phyloP scores from a whole-genome alignment of 2,113 vertebrate genomes.

The Vanacampus margaritifer region DNA sequence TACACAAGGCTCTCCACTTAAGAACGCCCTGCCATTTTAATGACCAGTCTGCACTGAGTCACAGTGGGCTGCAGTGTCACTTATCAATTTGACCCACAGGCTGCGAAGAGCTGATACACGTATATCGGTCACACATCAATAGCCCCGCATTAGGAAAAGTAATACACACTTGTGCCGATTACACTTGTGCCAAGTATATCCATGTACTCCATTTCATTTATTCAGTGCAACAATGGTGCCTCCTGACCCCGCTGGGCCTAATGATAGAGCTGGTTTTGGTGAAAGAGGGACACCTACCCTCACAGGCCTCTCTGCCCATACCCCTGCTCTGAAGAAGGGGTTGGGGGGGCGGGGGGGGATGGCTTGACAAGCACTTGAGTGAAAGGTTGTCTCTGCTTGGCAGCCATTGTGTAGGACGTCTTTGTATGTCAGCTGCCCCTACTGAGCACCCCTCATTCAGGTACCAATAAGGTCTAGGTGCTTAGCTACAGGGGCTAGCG shows the following conservation, averaged over 20 bases:
- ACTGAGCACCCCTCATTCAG: slow-evolving; percentile 71
- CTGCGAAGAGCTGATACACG: slow-evolving; percentile 59
- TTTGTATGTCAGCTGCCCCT: slow-evolving; percentile 72
- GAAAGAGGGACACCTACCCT: slow-evolving; percentile 69
- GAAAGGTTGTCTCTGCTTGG: slow-evolving; percentile 61
- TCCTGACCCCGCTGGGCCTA: slow-evolving; percentile 75
- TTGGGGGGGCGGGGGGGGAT: slow-evolving; percentile 13
- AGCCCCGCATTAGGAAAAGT: slow-evolving; percentile 61
- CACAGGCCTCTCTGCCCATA: slow-evolving; percentile 62
- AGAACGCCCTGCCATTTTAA: slow-evolving; percentile 58
- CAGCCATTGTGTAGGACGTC: slow-evolving; percentile 59
- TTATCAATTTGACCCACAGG: slow-evolving; percentile 65
- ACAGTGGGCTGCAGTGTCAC: slow-evolving; percentile 61
- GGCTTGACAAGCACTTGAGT: slow-evolving; percentile 56
- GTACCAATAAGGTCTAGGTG: slow-evolving; percentile 73
- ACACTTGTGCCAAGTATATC: slow-evolving; percentile 67
- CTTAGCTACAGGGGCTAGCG: slow-evolving; percentile 70
- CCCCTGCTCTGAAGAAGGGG: slow-evolving; percentile 54
- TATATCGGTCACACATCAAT: slow-evolving; percentile 60
- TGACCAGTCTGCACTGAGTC: slow-evolving; percentile 59
- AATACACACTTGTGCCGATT: slow-evolving; percentile 65
- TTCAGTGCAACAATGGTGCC: slow-evolving; percentile 71
- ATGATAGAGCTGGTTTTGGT: slow-evolving; percentile 68
- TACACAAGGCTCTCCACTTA: slow-evolving; percentile 59
- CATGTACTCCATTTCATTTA: slow-evolving; percentile 73